Evolutionary conservation across 1,140 invertebrate genomes (phyloP).

Genomic region (Mya arenaria): DNA sequence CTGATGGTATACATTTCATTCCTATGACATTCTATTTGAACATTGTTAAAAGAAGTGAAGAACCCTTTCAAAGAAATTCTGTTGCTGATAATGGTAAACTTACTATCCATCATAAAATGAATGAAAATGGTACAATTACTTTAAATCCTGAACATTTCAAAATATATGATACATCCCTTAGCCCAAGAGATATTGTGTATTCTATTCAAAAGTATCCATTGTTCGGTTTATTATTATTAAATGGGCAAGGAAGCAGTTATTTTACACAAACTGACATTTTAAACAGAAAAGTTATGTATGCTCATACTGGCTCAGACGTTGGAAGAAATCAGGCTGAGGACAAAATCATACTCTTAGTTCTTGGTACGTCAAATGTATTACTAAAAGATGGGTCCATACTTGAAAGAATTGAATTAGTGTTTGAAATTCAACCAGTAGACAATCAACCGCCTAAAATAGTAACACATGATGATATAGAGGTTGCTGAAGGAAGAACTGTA

Average conservation of each 20-base stretch:
- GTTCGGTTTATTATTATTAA: constrained; percentile 72
- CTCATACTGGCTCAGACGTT: constrained; percentile 78
- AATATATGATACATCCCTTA: constrained; percentile 77
- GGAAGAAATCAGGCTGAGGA: constrained; percentile 71
- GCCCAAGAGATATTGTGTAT: constrained; percentile 75
- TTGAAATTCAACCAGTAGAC: constrained; percentile 78
- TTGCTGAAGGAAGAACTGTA: constrained; percentile 78
- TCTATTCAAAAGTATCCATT: constrained; percentile 71
- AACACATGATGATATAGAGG: constrained; percentile 69
- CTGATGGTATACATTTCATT: constrained; percentile 80
- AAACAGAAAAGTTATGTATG: constrained; percentile 73
- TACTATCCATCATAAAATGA: constrained; percentile 68
- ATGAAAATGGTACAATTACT: constrained; percentile 69
- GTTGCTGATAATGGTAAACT: constrained; percentile 64
- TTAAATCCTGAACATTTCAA: constrained; percentile 73
- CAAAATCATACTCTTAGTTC: constrained; percentile 76
- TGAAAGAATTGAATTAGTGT: constrained; percentile 70
- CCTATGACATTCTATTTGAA: constrained; percentile 75
- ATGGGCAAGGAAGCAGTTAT: constrained; percentile 64
- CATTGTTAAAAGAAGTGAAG: constrained; percentile 77
- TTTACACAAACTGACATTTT: constrained; percentile 79
- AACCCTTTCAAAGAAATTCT: constrained; percentile 72
- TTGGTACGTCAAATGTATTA: constrained; percentile 74
- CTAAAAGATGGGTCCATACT: constrained; percentile 73
- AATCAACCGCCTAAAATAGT: constrained; percentile 73